Evolutionary conservation across 2,113 vertebrate species (phyloP), one percentile per base, ranked within the genome.

Genomic region (Tautogolabrus adspersus): DNA sequence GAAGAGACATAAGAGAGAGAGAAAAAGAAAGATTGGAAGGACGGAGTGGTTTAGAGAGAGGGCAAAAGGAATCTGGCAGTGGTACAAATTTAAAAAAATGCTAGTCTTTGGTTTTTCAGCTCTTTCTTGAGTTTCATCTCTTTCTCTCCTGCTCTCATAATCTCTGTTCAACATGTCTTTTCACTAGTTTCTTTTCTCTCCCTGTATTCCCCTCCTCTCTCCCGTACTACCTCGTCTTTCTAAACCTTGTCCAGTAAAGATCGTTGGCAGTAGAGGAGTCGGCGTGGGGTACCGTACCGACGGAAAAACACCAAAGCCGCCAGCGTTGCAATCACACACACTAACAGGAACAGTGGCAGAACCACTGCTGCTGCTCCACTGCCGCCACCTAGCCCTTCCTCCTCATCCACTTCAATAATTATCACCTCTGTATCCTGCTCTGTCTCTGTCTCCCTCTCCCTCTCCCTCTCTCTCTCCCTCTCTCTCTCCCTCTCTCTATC

Each of bases 211-310:
- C 16, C 62, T 47, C 70, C 81, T 66, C 44, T 54, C 55, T 62
- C 52, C 49, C 49, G 70, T 55, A 49, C 21, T 46, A 56, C 61
- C 64, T 59, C 60, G 58, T 65, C 63, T 38, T 7, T 85, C 92
- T 97, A 98, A 91, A 97, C 96, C 89, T 96, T 96, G 93, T 97
- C 96, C 90, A 97, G 92, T 93, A 97, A 90, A 64, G 97, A 97
- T 19, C 97, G 95, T 83, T 97, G 95, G 93, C 95, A 97, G 79
- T 97, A 96, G 46, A 97, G 94, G 86, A 98, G 93, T 80, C 94
- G 94, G 70, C 96, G 96, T 52, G 97, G 96, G 18, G 95, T 96
- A 18, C 96, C 96, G 0, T 96, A 96, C 22, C 93, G 93, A 12
- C 94, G 94, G 94, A 97, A 96, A 75, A 96, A 93, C 51, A 98